Conservation (phyloP, 2,797 vertebrate species). For the Phyllotis vaccarum region DNA sequence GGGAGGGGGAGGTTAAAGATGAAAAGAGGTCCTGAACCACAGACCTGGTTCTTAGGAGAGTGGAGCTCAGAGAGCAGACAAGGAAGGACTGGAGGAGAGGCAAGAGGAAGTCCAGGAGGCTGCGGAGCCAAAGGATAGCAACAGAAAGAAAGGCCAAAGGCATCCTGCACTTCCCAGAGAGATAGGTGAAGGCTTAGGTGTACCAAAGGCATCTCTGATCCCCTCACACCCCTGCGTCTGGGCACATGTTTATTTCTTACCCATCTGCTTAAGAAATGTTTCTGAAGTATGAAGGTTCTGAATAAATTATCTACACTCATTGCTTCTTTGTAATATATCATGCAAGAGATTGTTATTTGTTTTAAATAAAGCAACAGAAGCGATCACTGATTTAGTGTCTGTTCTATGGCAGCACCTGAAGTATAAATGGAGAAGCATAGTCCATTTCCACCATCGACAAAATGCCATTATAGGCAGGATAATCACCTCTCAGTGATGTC, state of each 20-base stretch:
- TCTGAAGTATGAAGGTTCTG: background rate
- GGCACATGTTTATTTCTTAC: background rate
- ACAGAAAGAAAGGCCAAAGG: background rate
- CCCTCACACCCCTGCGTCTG: background rate
- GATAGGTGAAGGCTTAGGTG: background rate
- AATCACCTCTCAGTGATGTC: background rate
- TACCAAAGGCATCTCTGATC: background rate
- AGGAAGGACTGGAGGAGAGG: background rate
- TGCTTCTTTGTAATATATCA: background rate
- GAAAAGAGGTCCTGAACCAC: background rate
- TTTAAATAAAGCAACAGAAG: background rate
- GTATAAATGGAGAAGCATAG: background rate
- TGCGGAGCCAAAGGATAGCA: background rate
- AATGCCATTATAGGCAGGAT: background rate
- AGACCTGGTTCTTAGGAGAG: background rate
- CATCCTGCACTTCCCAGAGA: background rate
- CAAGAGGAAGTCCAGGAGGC: background rate
- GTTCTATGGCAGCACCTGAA: background rate
- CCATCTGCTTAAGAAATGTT: background rate
- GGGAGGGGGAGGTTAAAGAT: background rate
- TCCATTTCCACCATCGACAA: background rate
- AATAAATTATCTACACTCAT: background rate
- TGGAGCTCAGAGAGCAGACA: background rate
- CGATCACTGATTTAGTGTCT: background rate
- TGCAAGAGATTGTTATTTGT: background rate